Evolutionary conservation across 2,797 vertebrate species (phyloP), one percentile per base, ranked within the genome.

Genomic region (Huso huso): DNA sequence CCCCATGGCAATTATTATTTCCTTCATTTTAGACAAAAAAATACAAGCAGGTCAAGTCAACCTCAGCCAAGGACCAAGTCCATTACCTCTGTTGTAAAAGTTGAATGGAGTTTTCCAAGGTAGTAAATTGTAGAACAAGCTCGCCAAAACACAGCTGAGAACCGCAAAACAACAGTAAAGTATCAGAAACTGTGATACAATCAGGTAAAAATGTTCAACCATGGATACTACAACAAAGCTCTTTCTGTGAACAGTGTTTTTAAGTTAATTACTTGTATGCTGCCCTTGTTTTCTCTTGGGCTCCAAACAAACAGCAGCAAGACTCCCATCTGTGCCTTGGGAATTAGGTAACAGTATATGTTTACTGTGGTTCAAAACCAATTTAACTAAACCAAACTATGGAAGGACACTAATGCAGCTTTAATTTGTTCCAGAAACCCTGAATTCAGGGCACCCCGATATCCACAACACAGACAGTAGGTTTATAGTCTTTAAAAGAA

Each of bases 281-380:
- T 51, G 49, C 7, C 7, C 13, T 15, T 10, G 18, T 10, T 37
- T 51, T 23, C 50, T 51, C n/a, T 37, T 48, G 61, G 13, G 37
- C 50, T 8, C 11, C n/a, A 37, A 10, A 12, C 13, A 51, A 7
- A 67, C 53, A 58, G 57, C 68, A 69, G 13, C 55, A 49, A 10
- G 63, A 12, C 48, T 74, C 77, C 74, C 75, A 74, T 73, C 69
- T 81, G 72, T 68, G 18, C 9, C 10, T 49, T 70, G 49, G 51
- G 62, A 78, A 53, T 81, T 64, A 4, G 49, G 70, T 82, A 77
- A 80, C 79, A 69, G 65, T 64, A 70, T 71, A 72, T 67, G 73
- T 51, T 64, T 65, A 66, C 76, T 73, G 71, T 73, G 66, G 71
- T 75, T 73, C 67, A 69, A 69, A 71, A 66, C 70, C 69, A 71